Conservation (phyloP, 1,140 invertebrate genomes). For the Sycophaga agraensis region DNA sequence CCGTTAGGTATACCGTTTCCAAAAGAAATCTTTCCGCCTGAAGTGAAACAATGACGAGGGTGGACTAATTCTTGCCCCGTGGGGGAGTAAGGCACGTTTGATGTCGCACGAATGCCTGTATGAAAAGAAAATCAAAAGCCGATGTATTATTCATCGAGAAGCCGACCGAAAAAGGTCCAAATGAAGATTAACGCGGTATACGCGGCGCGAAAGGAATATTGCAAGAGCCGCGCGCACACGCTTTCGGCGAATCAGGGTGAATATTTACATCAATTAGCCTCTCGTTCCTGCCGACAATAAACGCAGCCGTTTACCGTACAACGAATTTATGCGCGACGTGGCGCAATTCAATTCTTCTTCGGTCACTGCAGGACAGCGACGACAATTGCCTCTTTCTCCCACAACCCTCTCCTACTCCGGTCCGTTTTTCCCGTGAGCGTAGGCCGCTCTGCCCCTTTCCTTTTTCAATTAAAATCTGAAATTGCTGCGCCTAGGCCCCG, state of each 20-base stretch:
- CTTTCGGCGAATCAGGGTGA: conserved; percentile 6
- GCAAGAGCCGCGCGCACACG: background rate
- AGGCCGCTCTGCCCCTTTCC: background rate
- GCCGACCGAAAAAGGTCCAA: background rate
- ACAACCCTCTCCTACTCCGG: too few relatives aligned
- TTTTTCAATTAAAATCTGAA: conserved; percentile 23
- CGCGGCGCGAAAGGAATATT: background rate
- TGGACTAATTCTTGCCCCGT: background rate
- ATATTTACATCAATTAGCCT: conserved; percentile 27
- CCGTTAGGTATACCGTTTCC: too few relatives aligned
- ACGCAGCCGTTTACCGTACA: conserved; percentile 19
- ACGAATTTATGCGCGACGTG: conserved; percentile 14
- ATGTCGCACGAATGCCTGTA: conserved; percentile 3
- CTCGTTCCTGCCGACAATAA: conserved; percentile 12
- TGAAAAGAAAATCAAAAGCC: conserved; percentile 14
- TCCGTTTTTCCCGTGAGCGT: background rate
- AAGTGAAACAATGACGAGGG: too few relatives aligned
- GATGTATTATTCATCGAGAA: conserved; percentile 18
- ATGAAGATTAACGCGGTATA: conserved; percentile 15
- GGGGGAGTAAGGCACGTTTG: background rate
- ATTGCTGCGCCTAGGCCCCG: background rate
- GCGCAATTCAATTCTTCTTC: conserved; percentile 14
- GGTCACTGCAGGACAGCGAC: background rate
- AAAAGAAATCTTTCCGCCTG: too few relatives aligned
- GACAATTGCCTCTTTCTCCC: conserved; percentile 19